These are phyloP conservation scores for Macropodus opercularis DNA, from an alignment of 2,797 vertebrate genomes.

Conservation along the genomic window DNA sequence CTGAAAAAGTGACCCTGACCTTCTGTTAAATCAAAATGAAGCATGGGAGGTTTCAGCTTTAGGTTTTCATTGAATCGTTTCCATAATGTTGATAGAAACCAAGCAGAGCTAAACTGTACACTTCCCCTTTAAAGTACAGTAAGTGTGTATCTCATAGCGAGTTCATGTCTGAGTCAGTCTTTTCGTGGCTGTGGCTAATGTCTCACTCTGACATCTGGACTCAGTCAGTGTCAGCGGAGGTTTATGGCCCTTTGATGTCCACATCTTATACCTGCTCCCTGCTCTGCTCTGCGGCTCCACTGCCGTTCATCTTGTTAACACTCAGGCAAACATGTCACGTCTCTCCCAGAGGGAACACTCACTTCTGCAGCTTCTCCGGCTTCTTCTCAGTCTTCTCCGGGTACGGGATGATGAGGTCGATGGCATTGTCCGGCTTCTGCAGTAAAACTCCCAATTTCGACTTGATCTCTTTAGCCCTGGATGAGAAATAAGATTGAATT, in stretches of 20 bases:
- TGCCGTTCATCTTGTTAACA: slow-evolving; percentile 19
- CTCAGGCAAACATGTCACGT: neutral
- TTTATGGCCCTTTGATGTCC: slow-evolving; percentile 22
- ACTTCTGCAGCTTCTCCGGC: slow-evolving; percentile 90
- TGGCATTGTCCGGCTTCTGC: slow-evolving; percentile 91
- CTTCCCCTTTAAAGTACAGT: neutral
- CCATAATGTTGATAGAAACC: neutral
- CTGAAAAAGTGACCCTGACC: neutral
- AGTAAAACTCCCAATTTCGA: slow-evolving; percentile 92
- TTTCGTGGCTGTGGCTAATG: neutral
- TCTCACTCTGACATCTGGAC: slow-evolving; percentile 6
- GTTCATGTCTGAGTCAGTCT: neutral
- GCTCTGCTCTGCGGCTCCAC: slow-evolving; percentile 16
- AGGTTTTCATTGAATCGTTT: neutral
- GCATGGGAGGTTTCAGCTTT: neutral
- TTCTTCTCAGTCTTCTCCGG: slow-evolving; percentile 93
- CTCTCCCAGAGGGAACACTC: slow-evolving; percentile 69
- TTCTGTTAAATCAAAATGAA: neutral
- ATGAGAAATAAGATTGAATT: no score
- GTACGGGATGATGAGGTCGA: slow-evolving; percentile 92
- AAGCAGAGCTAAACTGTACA: neutral
- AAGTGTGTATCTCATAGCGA: neutral
- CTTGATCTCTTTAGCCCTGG: slow-evolving; percentile 98
- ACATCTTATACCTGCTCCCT: slow-evolving; percentile 3
- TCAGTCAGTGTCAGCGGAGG: slow-evolving; percentile 10